These are phyloP conservation scores for Oenanthe oenanthe DNA, from an alignment of 2,113 vertebrate species.

Conservation along the genomic window DNA sequence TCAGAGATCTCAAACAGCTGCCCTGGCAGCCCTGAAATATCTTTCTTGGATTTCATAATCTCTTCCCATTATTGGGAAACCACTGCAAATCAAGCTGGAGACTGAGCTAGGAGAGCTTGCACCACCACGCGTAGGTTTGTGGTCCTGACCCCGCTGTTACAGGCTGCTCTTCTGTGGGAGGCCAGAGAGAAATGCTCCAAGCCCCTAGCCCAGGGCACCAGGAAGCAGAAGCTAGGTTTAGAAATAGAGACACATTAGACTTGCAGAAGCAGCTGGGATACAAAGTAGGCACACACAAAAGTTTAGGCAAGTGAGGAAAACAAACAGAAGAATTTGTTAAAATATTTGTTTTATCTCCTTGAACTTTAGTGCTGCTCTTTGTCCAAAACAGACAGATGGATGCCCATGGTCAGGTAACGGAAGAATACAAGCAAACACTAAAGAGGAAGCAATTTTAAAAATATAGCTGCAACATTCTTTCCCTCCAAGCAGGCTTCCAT, in stretches of 20 bases:
- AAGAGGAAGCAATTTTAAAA: neutral
- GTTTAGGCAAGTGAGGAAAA: neutral
- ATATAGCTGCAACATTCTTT: neutral
- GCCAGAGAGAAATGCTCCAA: neutral
- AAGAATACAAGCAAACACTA: neutral
- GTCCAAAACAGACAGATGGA: neutral
- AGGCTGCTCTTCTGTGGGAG: neutral
- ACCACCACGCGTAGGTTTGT: neutral
- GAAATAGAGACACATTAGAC: neutral
- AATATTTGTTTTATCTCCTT: neutral
- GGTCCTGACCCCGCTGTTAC: neutral
- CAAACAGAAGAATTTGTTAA: neutral
- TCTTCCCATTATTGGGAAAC: constrained; percentile 63
- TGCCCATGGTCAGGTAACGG: neutral
- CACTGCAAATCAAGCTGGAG: neutral
- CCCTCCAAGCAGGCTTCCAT: neutral
- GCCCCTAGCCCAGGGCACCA: neutral
- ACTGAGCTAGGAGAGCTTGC: neutral
- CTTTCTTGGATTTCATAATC: constrained; percentile 63
- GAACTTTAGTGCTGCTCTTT: neutral
- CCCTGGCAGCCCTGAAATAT: constrained; percentile 49
- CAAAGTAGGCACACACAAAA: neutral
- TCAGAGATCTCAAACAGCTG: constrained; percentile 56
- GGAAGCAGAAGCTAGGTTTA: neutral
- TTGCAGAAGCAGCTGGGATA: neutral